Conservation (phyloP, 2,888 invertebrate species). For the Meloe dianella region DNA sequence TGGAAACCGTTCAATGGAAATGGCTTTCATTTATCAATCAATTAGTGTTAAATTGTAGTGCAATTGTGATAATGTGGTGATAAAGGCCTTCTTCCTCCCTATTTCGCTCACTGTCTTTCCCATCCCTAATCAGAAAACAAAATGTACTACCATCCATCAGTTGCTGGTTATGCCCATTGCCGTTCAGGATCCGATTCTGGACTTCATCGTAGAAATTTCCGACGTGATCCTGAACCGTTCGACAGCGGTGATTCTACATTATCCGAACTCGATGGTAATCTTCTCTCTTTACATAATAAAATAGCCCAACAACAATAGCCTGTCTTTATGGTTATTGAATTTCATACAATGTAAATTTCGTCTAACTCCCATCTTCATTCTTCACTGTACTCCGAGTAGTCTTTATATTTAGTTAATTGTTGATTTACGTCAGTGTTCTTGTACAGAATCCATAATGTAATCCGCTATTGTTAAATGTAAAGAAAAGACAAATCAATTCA, state of each 20-base stretch:
- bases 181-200: slow-evolving; percentile 57
- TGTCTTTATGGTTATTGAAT: background rate
- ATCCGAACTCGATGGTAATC: slow-evolving; percentile 56
- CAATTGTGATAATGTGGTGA: slow-evolving; percentile 38
- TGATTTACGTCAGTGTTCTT: background rate
- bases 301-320: background rate
- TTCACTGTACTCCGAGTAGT: background rate
- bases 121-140: slow-evolving; percentile 12
- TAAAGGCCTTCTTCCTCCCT: slow-evolving; percentile 34
- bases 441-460: background rate
- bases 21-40: background rate
- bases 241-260: slow-evolving; percentile 58
- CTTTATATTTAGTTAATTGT: background rate
- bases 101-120: no score
- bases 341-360: background rate
- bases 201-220: slow-evolving; percentile 50
- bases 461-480: background rate
- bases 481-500: background rate
- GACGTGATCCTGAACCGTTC: slow-evolving; percentile 43
- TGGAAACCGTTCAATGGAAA: background rate
- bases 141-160: slow-evolving; percentile 51
- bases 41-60: slow-evolving; percentile 4
- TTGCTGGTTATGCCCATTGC: slow-evolving; percentile 53
- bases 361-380: background rate
- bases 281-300: background rate